Evolutionary conservation across 2,113 vertebrate species (phyloP).

Genomic region (Elachura formosa): DNA sequence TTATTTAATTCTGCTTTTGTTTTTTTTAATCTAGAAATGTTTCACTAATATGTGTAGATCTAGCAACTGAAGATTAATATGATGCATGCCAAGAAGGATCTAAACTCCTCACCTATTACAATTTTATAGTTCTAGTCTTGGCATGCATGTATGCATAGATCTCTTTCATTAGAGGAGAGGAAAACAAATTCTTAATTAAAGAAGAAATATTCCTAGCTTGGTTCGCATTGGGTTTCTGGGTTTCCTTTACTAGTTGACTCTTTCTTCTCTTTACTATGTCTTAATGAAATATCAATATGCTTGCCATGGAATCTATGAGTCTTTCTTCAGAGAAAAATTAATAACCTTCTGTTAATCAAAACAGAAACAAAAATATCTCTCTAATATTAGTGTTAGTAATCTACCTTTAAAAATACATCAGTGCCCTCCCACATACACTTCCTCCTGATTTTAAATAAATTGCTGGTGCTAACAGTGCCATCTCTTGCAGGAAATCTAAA

Average conservation of each 20-base stretch:
- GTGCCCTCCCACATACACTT: neutral
- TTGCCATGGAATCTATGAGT: neutral
- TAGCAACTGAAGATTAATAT: neutral
- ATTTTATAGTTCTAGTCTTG: neutral
- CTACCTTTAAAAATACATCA: conserved; percentile 30
- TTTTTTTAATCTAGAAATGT: neutral
- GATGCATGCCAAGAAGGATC: neutral
- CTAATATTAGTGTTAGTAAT: conserved; percentile 41
- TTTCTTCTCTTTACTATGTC: neutral
- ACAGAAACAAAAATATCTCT: conserved; percentile 38
- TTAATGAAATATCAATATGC: neutral
- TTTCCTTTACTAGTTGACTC: neutral
- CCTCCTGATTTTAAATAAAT: conserved; percentile 23
- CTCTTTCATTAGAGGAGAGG: neutral
- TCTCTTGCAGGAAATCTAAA: conserved; percentile 46
- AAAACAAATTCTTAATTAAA: neutral
- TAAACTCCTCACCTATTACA: neutral
- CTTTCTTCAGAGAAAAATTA: neutral
- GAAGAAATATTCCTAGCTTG: neutral
- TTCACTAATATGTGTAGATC: neutral
- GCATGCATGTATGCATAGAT: neutral
- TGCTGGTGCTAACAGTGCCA: conserved; percentile 43
- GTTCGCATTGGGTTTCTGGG: neutral
- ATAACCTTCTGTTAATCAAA: conserved; percentile 21
- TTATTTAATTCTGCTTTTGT: neutral